Conservation (phyloP, 2,888 invertebrate genomes). For the Meteorus cinctellus region DNA sequence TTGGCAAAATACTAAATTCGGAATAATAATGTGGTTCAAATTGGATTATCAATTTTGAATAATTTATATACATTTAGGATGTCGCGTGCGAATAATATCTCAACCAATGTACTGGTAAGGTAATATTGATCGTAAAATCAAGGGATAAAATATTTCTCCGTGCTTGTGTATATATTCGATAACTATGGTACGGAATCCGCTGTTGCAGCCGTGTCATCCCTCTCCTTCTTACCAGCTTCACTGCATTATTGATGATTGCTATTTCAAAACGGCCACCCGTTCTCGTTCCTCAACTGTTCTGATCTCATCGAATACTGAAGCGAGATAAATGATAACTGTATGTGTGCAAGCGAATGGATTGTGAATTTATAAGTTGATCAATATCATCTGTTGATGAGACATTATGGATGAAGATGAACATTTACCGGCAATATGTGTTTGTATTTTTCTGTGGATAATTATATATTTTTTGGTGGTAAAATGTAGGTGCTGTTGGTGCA, state of each 20-base stretch:
- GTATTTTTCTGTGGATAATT: too few species aligned
- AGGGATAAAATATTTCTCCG: slow-evolving; percentile 4
- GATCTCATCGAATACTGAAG: slow-evolving; percentile 27
- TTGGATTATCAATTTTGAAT: background rate
- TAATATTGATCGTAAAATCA: slow-evolving; percentile 25
- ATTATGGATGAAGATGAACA: background rate
- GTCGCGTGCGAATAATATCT: slow-evolving; percentile 15
- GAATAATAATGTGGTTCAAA: background rate
- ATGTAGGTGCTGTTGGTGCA: too few species aligned
- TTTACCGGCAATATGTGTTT: too few species aligned
- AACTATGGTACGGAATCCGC: slow-evolving; percentile 33
- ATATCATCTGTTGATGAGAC: background rate
- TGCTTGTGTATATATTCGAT: background rate
- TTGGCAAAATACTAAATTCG: background rate
- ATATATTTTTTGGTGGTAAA: too few species aligned
- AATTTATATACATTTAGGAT: background rate
- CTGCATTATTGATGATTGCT: slow-evolving; percentile 64
- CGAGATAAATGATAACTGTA: slow-evolving; percentile 25
- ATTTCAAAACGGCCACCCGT: slow-evolving; percentile 62
- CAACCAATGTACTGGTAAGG: background rate
- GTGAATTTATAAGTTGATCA: slow-evolving; percentile 32
- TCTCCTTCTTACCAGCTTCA: slow-evolving; percentile 35
- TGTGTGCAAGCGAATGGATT: slow-evolving; percentile 9
- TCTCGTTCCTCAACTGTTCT: slow-evolving; percentile 35
- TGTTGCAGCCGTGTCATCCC: slow-evolving; percentile 15